Conservation (phyloP, 2,888 invertebrate genomes). For the Cantharis rufa region DNA sequence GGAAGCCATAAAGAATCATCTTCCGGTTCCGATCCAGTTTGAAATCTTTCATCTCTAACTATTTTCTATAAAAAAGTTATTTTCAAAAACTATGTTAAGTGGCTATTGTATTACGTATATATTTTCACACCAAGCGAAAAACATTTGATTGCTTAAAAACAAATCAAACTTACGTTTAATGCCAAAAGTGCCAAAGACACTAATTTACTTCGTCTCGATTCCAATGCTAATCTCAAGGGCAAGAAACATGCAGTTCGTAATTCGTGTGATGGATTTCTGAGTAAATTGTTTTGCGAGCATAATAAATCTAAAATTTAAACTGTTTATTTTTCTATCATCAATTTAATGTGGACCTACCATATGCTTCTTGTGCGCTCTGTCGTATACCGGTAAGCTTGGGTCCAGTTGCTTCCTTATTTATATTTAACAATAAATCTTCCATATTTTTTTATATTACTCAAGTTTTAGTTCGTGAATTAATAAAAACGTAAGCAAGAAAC, state of each 20-base stretch:
- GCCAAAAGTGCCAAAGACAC: constrained; percentile 83
- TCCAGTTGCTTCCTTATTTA: constrained; percentile 82
- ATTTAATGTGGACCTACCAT: constrained; percentile 64
- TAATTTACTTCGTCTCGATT: constrained; percentile 84
- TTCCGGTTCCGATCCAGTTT: constrained; percentile 87
- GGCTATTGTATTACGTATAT: no score
- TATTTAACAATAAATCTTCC: constrained; percentile 86
- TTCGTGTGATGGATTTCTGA: constrained; percentile 81
- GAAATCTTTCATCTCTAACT: constrained; percentile 88
- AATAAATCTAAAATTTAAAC: constrained; percentile 68
- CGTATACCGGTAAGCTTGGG: constrained; percentile 76
- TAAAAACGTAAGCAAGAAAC: neutral
- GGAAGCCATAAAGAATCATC: constrained; percentile 93
- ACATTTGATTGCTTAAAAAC: neutral
- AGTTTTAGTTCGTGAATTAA: neutral
- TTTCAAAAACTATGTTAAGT: no score
- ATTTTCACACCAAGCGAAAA: no score
- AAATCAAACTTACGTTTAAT: constrained; percentile 74
- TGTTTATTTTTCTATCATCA: neutral
- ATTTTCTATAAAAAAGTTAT: constrained; percentile 69
- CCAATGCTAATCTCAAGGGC: constrained; percentile 84
- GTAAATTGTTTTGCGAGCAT: constrained; percentile 74
- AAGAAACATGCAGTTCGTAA: constrained; percentile 81
- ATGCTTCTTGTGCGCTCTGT: constrained; percentile 84
- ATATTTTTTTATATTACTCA: constrained; percentile 55